Evolutionary conservation across 2,888 invertebrate species (phyloP).

Genomic region (Phortica okadai): DNA sequence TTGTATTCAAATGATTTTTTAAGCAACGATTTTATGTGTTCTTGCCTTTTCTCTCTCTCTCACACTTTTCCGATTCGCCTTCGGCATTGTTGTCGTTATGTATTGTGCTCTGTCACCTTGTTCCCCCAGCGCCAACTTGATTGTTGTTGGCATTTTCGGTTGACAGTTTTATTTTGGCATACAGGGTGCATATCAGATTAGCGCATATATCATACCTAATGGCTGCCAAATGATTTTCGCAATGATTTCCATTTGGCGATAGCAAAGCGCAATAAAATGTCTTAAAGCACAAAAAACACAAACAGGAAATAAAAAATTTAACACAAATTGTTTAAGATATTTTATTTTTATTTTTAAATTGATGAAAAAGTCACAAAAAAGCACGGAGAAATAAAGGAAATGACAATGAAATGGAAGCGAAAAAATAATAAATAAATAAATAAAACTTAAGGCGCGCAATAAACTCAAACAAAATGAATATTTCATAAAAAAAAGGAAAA

Average conservation of each 20-base stretch:
- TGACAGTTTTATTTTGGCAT: conserved; percentile 25
- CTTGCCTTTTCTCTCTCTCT: conserved; percentile 56
- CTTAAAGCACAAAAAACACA: not conserved
- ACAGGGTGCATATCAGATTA: conserved; percentile 63
- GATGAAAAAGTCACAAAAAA: not conserved
- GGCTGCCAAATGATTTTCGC: conserved; percentile 62
- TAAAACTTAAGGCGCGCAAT: too few species aligned
- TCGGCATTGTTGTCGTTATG: conserved; percentile 45
- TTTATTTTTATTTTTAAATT: not conserved
- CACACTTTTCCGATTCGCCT: conserved; percentile 29
- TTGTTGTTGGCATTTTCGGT: conserved; percentile 47
- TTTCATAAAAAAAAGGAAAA: not conserved
- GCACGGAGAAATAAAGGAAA: too few species aligned
- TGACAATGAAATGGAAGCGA: not conserved
- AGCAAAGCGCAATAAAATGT: conserved; percentile 40
- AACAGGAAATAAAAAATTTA: not conserved
- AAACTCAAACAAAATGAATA: not conserved
- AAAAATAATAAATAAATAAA: not conserved
- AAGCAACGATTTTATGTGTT: conserved; percentile 2
- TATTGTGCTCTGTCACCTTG: conserved; percentile 53
- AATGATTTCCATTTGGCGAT: conserved; percentile 66
- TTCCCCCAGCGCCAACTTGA: conserved; percentile 22
- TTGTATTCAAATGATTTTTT: conserved; percentile 7
- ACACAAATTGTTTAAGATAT: not conserved
- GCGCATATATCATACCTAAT: conserved; percentile 67